Evolutionary conservation across 2,888 invertebrate genomes (phyloP), one percentile per base, ranked within the genome.

Genomic region (Hirtodrosophila confusa): DNA sequence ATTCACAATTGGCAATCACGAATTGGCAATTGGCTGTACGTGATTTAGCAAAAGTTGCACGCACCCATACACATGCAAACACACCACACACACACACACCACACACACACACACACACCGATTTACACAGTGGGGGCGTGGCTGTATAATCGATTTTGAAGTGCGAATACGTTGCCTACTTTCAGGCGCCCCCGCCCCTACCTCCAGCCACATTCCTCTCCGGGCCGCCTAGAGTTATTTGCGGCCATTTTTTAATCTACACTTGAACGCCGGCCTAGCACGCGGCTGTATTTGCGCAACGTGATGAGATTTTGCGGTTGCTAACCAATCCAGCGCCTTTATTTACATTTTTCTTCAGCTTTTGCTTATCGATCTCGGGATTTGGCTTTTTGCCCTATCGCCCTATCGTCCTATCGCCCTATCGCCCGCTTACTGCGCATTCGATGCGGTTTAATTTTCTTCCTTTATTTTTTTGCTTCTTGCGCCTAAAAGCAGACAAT

Each of bases 281-380:
- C 68, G 85, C 78, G 69, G 69, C 85, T 65, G 78, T 83, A 88
- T 83, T 83, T 83, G 86, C 83, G 67, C 88, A 83, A 83, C 88
- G 83, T 84, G 83, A 84, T 88, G 88, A 84, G 88, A 84, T 84
- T 88, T 88, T 84, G 83, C 75, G 86, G 88, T 85, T 79, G 63
- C 71, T 60, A 67, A 69, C 62, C 63, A 49, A 65, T 58, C 55
- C 51, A 60, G 73, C 41, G 50, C 60, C 78, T 84, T 72, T 80
- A 86, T 87, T 85, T 80, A 80, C 80, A 85, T 87, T 78, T 84
- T 67, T 67, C 70, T 31, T 56, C 39, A 47, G 43, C 62, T 61
- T 79, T 66, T 58, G 55, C 75, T 66, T 86, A 86, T 86, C 85
- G 80, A 86, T 84, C 80, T 60, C 48, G 63, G 55, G 72, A 37